phyloP scores from a whole-genome alignment of 2,888 invertebrate genomes.

The Dasypogon diadema region DNA sequence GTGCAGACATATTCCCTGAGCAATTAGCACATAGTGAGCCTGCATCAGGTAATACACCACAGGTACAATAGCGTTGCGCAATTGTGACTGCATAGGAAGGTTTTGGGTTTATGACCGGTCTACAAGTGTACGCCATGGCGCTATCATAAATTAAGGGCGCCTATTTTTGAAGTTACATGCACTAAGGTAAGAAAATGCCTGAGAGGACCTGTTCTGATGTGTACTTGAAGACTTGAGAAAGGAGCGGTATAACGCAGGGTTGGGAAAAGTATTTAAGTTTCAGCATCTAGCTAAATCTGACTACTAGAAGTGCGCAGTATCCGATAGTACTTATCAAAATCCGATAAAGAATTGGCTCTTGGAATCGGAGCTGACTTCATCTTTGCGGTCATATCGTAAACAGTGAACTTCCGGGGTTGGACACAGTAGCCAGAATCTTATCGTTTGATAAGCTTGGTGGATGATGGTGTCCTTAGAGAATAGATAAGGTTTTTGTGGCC shows the following conservation, averaged over 20 bases:
- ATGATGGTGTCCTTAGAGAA: slow-evolving; percentile 14
- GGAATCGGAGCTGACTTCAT: slow-evolving; percentile 14
- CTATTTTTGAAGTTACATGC: neutral
- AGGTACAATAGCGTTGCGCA: slow-evolving; percentile 47
- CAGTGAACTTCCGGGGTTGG: slow-evolving; percentile 31
- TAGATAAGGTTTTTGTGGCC: neutral
- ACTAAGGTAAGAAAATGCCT: neutral
- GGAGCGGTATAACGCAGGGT: too few relatives aligned
- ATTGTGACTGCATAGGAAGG: slow-evolving; percentile 6
- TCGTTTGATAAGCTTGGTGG: slow-evolving; percentile 14
- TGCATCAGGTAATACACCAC: slow-evolving; percentile 50
- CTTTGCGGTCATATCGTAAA: neutral
- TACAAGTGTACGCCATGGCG: slow-evolving; percentile 3
- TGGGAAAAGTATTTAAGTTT: too few relatives aligned
- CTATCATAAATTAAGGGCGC: slow-evolving; percentile 44
- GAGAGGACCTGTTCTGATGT: too few relatives aligned
- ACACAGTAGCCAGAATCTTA: slow-evolving; percentile 30
- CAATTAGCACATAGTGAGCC: slow-evolving; percentile 52
- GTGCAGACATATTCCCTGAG: slow-evolving; percentile 9
- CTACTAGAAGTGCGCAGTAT: neutral
- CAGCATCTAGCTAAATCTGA: neutral
- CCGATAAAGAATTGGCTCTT: slow-evolving; percentile 14
- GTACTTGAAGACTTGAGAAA: too few relatives aligned
- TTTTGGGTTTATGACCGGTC: slow-evolving; percentile 31
- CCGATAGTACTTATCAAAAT: slow-evolving; percentile 8